Evolutionary conservation across 2,888 invertebrate genomes (phyloP).

Genomic region (Tridacna crocea): DNA sequence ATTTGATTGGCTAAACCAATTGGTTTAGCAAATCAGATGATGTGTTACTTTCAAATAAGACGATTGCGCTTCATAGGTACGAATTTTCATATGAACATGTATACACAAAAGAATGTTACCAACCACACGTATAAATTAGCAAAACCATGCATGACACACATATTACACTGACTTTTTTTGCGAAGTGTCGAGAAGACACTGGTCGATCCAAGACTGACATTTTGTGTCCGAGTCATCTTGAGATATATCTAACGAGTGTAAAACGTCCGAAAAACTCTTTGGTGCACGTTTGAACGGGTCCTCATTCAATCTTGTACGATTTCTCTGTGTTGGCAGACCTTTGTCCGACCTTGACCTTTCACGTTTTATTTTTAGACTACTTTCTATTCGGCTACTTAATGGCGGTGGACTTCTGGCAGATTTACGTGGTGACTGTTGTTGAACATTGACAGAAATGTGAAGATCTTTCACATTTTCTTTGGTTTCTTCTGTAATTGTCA

Average conservation of each 20-base stretch:
- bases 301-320: slow-evolving; percentile 41
- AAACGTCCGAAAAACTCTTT: slow-evolving; percentile 53
- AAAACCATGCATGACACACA: no score
- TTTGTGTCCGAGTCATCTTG: slow-evolving; percentile 54
- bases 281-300: slow-evolving; percentile 53
- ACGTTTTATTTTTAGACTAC: slow-evolving; percentile 30
- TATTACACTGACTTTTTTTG: neutral
- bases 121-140: no score
- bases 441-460: slow-evolving; percentile 25
- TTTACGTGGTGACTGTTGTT: slow-evolving; percentile 37
- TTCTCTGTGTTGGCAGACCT: slow-evolving; percentile 28
- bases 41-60: no score
- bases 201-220: slow-evolving; percentile 59
- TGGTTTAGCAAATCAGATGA: no score
- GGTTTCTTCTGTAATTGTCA: slow-evolving; percentile 46
- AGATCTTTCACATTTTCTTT: slow-evolving; percentile 42
- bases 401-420: slow-evolving; percentile 26
- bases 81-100: no score
- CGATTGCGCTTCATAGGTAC: no score
- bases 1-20: no score
- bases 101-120: no score
- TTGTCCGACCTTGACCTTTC: slow-evolving; percentile 36
- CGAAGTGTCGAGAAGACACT: slow-evolving; percentile 20
- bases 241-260: slow-evolving; percentile 50
- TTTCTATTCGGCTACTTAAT: slow-evolving; percentile 33